Percentiles rank a stretch among this genome's conserved stretches.
Conservation (phyloP, 2,113 vertebrate genomes). For the Gasterosteus aculeatus region DNA sequence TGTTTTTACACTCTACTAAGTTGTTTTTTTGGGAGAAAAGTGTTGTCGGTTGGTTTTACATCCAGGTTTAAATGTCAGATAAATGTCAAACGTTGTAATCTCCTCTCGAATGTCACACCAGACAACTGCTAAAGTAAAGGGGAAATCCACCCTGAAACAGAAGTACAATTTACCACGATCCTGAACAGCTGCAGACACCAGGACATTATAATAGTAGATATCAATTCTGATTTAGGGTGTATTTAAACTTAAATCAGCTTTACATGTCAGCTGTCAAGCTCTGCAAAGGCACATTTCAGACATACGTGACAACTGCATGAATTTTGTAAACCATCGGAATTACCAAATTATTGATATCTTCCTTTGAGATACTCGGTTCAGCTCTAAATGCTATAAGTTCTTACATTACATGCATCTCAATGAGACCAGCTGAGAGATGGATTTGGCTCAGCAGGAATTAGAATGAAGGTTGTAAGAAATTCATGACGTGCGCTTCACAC, state of each 20-base stretch:
- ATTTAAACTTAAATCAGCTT: constrained; percentile 51
- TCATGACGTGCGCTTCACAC: constrained; percentile 54
- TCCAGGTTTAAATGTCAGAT: constrained; percentile 63
- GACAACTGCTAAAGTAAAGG: constrained; percentile 19
- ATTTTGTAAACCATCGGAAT: constrained; percentile 50
- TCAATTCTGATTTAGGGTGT: constrained; percentile 35
- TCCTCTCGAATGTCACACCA: constrained; percentile 42
- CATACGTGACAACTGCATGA: constrained; percentile 46
- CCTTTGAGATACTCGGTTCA: constrained; percentile 61
- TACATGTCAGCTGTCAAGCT: constrained; percentile 26
- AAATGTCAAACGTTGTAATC: constrained; percentile 56
- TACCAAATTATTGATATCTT: constrained; percentile 56
- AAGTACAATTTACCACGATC: background rate
- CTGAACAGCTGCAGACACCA: constrained; percentile 9
- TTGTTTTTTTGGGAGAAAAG: constrained; percentile 22
- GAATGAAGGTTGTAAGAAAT: constrained; percentile 66
- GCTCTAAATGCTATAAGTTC: constrained; percentile 44
- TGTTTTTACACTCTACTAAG: constrained; percentile 1
- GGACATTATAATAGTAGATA: constrained; percentile 29
- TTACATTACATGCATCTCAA: constrained; percentile 68
- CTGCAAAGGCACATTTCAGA: constrained; percentile 25
- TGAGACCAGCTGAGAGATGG: constrained; percentile 50
- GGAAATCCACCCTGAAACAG: constrained; percentile 43
- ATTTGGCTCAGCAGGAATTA: constrained; percentile 61
- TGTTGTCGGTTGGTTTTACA: constrained; percentile 20